A percentile compares a stretch with the other conserved stretches of the same genome.
These are phyloP conservation scores for Myocastor coypus DNA, from an alignment of 2,113 vertebrate species.

Conservation along the genomic window DNA sequence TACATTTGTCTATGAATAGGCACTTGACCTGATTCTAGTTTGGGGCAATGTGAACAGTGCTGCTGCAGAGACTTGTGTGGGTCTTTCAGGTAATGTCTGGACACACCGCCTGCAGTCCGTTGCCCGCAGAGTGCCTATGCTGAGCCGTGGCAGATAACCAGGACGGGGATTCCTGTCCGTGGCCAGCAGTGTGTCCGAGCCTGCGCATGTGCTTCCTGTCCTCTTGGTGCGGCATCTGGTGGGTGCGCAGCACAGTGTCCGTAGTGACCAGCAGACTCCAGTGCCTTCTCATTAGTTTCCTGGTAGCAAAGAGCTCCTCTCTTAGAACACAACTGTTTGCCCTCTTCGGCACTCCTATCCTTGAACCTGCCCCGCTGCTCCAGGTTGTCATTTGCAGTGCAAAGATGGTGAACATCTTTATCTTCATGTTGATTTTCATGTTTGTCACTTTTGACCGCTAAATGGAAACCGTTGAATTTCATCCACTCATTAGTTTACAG, in stretches of 20 bases:
- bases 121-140: background rate
- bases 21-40: background rate
- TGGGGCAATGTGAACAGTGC: background rate
- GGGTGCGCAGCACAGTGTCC: background rate
- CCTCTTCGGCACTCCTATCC: background rate
- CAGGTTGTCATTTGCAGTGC: background rate
- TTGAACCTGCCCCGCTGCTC: background rate
- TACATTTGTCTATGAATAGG: background rate
- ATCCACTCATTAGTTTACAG: background rate
- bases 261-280: background rate
- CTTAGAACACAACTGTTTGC: too few species aligned
- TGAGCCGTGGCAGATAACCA: background rate
- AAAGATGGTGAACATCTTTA: background rate
- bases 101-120: background rate
- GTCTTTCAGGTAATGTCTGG: background rate
- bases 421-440: background rate
- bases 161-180: accelerated
- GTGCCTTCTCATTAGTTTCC: accelerated
- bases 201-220: background rate
- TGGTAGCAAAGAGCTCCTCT: background rate
- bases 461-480: background rate
- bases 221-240: accelerated
- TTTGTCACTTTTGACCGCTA: background rate
- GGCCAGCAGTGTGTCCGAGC: background rate
- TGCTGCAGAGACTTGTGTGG: accelerated